Base-by-base conservation (phyloP, 2,888 invertebrate species). In the Drosophila quinaria region DNA sequence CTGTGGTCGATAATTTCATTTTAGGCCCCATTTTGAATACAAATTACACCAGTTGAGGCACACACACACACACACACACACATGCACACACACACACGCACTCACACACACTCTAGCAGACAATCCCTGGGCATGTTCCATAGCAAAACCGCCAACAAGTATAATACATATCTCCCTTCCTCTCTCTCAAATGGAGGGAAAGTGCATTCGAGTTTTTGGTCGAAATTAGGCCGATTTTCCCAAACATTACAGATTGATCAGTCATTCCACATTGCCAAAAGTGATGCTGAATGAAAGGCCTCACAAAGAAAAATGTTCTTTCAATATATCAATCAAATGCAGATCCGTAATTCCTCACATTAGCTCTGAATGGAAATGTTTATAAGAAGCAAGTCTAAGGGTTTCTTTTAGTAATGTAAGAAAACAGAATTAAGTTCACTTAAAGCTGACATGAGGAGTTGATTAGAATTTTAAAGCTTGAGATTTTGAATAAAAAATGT, bases 1-100 rank as follows among this genome's bases (percentile, higher is more conserved):
- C 84, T 81, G 79, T 89, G 84, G 81, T 77, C 79, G 87, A 87
- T 89, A 85, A 85, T 85, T 89, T 89, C 84, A 87, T 87, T 87
- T 87, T 61, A 66, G 67, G 56, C 63, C 46, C 70, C 73, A 87
- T 83, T 83, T 83, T 80, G 84, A 87, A 83, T 89, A 89, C 89
- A 86, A 84, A 84, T 87, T 89, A 80, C 66, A 74, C 33, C 44
- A 44, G 46, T 54, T 49, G 22, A 41, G 49, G 31, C 37, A 61
- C 29, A 44, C 61, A 41, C 33, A 19, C 37, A 37, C 22, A 52
- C 46, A 50, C 42, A 44, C 44, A 15, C 29, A 33, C 33, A 33
- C 15, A 13, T n/a, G 9, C 1, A 31, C n/a, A n/a, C n/a, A n/a
- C n/a, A n/a, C n/a, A n/a, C n/a, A n/a, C n/a, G n/a, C n/a, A n/a